phyloP scores from a whole-genome alignment of 2,797 vertebrate species.

The Eutrigla gurnardus region DNA sequence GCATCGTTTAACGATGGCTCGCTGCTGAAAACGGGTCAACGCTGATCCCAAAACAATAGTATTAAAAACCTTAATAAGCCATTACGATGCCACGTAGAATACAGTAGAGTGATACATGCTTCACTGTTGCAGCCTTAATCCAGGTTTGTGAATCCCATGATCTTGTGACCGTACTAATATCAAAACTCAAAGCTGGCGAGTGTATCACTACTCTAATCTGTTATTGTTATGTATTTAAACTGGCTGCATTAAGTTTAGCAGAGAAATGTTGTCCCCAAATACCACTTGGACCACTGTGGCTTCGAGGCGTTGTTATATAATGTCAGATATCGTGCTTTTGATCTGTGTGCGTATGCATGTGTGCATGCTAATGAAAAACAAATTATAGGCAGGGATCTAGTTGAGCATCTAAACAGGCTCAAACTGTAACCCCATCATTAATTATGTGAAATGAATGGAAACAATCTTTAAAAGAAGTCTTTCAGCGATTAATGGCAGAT shows the following conservation, averaged over 20 bases:
- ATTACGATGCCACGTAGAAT: not conserved
- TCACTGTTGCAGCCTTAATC: not conserved
- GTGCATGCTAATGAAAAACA: not conserved
- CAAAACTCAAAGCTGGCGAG: constrained; percentile 36
- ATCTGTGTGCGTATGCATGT: constrained; percentile 19
- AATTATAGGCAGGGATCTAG: not conserved
- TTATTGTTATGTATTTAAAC: constrained; percentile 41
- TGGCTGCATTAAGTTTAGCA: constrained; percentile 51
- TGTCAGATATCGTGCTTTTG: constrained; percentile 16
- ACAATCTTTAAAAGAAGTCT: not conserved
- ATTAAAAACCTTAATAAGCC: not conserved
- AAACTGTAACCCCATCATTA: not conserved
- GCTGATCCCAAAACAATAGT: not conserved
- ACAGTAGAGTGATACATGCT: not conserved
- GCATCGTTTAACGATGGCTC: not conserved
- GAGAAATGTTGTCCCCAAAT: constrained; percentile 52
- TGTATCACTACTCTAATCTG: constrained; percentile 40
- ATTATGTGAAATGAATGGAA: not conserved
- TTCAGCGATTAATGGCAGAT: not conserved
- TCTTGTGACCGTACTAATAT: constrained; percentile 13
- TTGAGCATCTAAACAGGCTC: not conserved
- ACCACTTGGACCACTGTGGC: constrained; percentile 40
- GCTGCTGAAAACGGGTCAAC: not conserved
- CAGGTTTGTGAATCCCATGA: not conserved
- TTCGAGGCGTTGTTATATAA: constrained; percentile 47